A percentile compares a stretch with the other conserved stretches of the same genome.
Evolutionary conservation across 2,113 vertebrate species (phyloP).

Genomic region (Ciconia maguari): DNA sequence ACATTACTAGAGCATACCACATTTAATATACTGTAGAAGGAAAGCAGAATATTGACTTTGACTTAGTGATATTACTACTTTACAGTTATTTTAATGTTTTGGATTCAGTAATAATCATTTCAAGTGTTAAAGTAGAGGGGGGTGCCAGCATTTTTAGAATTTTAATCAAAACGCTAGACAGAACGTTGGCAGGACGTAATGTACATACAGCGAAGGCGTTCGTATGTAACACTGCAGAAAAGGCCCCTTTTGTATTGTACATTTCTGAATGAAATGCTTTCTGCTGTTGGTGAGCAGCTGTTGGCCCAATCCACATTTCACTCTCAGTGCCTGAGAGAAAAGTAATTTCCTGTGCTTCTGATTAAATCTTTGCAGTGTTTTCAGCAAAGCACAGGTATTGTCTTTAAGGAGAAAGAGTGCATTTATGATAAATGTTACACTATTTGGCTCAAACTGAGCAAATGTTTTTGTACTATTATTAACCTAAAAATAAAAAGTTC

Average conservation of each 20-base stretch:
- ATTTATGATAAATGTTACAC: conserved; percentile 84
- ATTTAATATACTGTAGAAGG: conserved; percentile 22
- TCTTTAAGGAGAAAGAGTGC: conserved; percentile 76
- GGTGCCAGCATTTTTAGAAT: conserved; percentile 13
- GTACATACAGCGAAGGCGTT: not conserved
- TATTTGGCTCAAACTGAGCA: conserved; percentile 86
- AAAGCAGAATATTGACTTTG: conserved; percentile 25
- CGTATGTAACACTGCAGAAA: not conserved
- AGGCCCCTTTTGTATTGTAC: not conserved
- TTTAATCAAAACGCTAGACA: conserved; percentile 3
- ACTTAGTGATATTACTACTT: conserved; percentile 39
- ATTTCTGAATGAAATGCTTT: conserved; percentile 9
- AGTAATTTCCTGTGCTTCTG: conserved; percentile 53
- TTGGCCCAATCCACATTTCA: conserved; percentile 61
- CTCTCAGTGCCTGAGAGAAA: conserved; percentile 62
- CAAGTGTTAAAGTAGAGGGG: not conserved
- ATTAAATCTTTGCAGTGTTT: not conserved
- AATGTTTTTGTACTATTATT: conserved; percentile 74
- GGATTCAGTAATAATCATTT: conserved; percentile 26
- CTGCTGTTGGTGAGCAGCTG: conserved; percentile 38
- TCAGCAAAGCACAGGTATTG: conserved; percentile 67
- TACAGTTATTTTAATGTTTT: conserved; percentile 22
- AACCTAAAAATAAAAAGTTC: conserved; percentile 56
- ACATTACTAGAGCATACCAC: conserved; percentile 43
- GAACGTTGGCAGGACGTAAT: not conserved